Conservation (phyloP, 2,113 vertebrate genomes). For the Dasypus novemcinctus region DNA sequence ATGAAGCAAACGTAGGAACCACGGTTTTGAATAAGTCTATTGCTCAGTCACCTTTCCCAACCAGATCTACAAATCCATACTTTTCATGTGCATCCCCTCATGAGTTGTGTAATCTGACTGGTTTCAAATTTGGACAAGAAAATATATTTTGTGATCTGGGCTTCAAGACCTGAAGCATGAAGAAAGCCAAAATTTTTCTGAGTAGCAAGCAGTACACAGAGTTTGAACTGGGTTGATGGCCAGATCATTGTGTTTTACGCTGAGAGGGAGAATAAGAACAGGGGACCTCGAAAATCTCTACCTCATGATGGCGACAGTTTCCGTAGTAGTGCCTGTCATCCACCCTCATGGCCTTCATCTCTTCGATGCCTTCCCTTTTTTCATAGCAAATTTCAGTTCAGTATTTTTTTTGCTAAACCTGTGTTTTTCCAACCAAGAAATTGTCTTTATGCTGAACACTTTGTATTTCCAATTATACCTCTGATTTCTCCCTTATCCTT, state of each 20-base stretch:
- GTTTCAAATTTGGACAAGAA: not conserved
- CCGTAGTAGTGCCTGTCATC: rapidly evolving
- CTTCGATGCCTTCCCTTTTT: not conserved
- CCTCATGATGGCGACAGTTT: rapidly evolving
- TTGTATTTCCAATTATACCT: not conserved
- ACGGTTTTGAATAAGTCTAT: not conserved
- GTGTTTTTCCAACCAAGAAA: not conserved
- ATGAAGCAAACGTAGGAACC: not conserved
- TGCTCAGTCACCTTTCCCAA: not conserved
- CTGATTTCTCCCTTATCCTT: not conserved
- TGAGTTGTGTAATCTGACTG: not conserved
- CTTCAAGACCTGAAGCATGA: not conserved
- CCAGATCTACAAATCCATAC: not conserved
- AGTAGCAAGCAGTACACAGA: not conserved
- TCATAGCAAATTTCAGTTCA: not conserved
- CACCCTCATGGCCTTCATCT: not conserved
- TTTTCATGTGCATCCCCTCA: not conserved
- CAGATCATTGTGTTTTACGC: not conserved
- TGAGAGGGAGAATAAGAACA: not conserved
- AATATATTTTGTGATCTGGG: not conserved
- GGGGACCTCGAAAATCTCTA: rapidly evolving
- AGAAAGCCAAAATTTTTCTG: not conserved
- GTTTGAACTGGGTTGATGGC: not conserved
- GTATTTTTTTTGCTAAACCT: not conserved
- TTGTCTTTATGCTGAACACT: not conserved